A percentile compares a stretch with the other conserved stretches of the same genome.
Evolutionary conservation across 2,888 invertebrate genomes (phyloP).

Genomic region (Gortyna flavago): DNA sequence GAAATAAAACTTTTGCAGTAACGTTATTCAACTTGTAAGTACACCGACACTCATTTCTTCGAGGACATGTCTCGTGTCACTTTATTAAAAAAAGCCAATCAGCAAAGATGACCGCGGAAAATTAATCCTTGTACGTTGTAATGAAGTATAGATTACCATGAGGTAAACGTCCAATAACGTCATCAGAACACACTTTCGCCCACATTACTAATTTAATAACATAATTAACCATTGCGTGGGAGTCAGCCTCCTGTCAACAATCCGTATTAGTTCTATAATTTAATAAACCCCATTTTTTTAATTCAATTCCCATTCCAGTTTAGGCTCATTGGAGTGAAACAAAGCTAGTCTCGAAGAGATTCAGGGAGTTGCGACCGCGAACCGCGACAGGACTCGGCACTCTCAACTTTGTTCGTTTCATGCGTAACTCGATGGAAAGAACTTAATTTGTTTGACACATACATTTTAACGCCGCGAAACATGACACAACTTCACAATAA

Average conservation of each 20-base stretch:
- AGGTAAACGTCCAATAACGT: neutral
- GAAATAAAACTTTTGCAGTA: neutral
- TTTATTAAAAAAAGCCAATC: no score
- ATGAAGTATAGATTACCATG: neutral
- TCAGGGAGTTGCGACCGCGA: slow-evolving; percentile 74
- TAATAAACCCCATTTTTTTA: slow-evolving; percentile 52
- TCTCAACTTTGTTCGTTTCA: slow-evolving; percentile 78
- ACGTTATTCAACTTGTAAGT: no score
- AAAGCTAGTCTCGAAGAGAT: slow-evolving; percentile 62
- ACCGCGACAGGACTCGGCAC: slow-evolving; percentile 84
- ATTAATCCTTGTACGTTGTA: neutral
- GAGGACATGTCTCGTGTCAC: neutral
- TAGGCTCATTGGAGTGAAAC: slow-evolving; percentile 46
- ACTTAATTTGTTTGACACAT: slow-evolving; percentile 75
- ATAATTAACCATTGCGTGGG: neutral
- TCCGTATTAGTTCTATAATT: slow-evolving; percentile 33
- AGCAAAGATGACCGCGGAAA: neutral
- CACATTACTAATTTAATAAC: neutral
- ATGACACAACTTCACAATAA: slow-evolving; percentile 62
- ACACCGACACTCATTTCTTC: neutral
- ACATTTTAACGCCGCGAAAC: slow-evolving; percentile 58
- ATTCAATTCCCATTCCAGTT: slow-evolving; percentile 52
- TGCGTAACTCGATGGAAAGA: slow-evolving; percentile 71
- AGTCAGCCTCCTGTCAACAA: neutral
- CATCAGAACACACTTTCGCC: neutral